These are phyloP conservation scores for Axinella damicornis DNA, from an alignment of 37 sponge, comb jelly and placozoan genomes.

Conservation along the genomic window DNA sequence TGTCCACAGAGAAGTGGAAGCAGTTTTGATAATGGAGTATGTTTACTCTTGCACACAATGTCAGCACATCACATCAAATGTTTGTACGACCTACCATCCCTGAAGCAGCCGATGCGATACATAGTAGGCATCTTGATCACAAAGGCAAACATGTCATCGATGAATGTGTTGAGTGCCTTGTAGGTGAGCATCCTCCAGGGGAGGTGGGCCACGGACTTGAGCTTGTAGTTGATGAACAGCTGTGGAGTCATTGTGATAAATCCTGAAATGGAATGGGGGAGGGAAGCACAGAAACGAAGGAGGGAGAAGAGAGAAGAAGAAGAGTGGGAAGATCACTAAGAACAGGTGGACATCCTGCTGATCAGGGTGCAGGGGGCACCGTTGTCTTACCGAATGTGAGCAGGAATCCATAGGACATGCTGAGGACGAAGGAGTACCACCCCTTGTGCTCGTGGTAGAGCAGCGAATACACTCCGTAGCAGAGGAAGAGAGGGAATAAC, in stretches of 20 bases:
- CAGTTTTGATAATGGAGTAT: no score
- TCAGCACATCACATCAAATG: no score
- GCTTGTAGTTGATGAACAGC: conserved; percentile 99
- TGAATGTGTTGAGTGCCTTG: conserved; percentile 99
- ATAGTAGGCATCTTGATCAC: conserved; percentile 99
- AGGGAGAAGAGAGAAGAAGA: background rate
- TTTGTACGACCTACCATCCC: conserved; percentile 87
- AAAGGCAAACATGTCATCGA: conserved; percentile 99
- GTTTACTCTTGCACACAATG: no score
- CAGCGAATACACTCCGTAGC: conserved; percentile 97
- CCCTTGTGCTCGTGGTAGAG: conserved; percentile 98
- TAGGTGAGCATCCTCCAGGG: conserved; percentile 99
- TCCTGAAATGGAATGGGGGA: conserved; percentile 35
- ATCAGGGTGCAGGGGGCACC: conserved; percentile 34
- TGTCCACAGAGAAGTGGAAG: no score
- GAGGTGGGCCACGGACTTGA: conserved; percentile 98
- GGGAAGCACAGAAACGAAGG: background rate
- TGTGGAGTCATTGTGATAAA: conserved; percentile 99
- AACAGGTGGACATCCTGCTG: no score
- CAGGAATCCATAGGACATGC: conserved; percentile 96
- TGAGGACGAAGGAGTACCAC: conserved; percentile 96
- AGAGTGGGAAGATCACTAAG: no score
- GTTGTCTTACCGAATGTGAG: conserved; percentile 92
- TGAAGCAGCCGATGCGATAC: conserved; percentile 96
- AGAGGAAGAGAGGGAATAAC: conserved; percentile 92